Conservation (phyloP, 2,888 invertebrate species). For the Lepeophtheirus nordmannii region DNA sequence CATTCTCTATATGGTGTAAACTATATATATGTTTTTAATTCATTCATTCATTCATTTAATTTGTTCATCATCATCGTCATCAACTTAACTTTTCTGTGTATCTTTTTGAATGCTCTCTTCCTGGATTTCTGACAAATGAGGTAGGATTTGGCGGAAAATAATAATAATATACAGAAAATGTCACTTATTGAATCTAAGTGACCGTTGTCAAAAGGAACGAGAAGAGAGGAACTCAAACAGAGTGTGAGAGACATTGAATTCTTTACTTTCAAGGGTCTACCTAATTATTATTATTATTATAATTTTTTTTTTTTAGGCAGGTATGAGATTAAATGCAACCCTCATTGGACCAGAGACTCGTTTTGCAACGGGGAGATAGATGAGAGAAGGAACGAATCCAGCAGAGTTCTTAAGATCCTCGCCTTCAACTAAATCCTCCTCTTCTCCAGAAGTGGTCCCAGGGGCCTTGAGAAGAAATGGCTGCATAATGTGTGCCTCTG, state of each 20-base stretch:
- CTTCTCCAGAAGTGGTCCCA: conserved; percentile 36
- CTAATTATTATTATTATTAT: too few relatives aligned
- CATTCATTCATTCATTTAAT: not conserved
- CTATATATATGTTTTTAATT: too few relatives aligned
- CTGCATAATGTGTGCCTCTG: conserved; percentile 61
- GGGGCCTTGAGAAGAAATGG: conserved; percentile 67
- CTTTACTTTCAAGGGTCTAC: too few relatives aligned
- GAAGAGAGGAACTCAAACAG: conserved; percentile 3
- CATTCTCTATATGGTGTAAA: too few relatives aligned
- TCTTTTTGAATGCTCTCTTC: not conserved
- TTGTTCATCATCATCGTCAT: not conserved
- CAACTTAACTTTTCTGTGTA: not conserved
- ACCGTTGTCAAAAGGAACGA: not conserved
- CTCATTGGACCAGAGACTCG: conserved; percentile 69
- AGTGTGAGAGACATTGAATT: not conserved
- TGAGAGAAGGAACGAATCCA: conserved; percentile 66
- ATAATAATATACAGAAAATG: not conserved
- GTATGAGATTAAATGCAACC: conserved; percentile 80
- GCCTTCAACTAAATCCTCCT: conserved; percentile 27
- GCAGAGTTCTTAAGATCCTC: conserved; percentile 24
- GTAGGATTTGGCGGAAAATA: not conserved
- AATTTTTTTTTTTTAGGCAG: conserved; percentile 48
- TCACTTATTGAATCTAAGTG: not conserved
- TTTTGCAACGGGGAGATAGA: conserved; percentile 81
- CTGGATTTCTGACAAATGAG: not conserved